Evolutionary conservation across 2,113 vertebrate genomes (phyloP), one percentile per base, ranked within the genome.

Genomic region (Osmerus mordax): DNA sequence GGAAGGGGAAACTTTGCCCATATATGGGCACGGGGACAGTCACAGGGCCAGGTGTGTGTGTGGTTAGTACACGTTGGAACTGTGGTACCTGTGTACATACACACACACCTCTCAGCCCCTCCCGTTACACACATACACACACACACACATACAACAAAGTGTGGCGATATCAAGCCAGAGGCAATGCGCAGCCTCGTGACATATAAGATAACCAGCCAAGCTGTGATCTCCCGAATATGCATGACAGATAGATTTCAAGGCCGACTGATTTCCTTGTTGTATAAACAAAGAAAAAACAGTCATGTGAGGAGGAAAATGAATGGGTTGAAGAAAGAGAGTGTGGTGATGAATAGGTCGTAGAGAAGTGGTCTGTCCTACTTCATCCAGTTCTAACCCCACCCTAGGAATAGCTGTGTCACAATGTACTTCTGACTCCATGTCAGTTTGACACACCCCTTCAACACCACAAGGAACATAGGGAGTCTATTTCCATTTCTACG

Each of bases 1-100:
- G 91, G 87, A 89, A 89, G 83, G 74, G 90, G 89, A 92, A 91
- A 87, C 79, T 72, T 13, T 89, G 83, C 79, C 90, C 91, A 92
- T 90, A 90, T 92, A 90, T 89, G 87, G 80, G 80, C 87, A 87
- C 65, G 73, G 85, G 83, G 85, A 87, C 88, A 76, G 74, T 86
- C 87, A 76, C 76, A 78, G 60, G 76, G 63, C 83, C 87, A 89
- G 90, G 90, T 89, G 89, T 89, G 84, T 86, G 84, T 86, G 85
- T 73, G 75, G 86, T 85, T 82, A 80, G 81, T 36, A 65, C 82
- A 79, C 70, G 60, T 88, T 87, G 85, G 73, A 88, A 79, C 65
- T 16, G 73, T 63, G 16, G 69, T 73, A 87, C 81, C 80, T 80
- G 74, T 83, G 71, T 60, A 76, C 67, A 29, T 51, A 52, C 58